Conservation (phyloP, 2,113 vertebrate genomes). For the Ranitomeya imitator region DNA sequence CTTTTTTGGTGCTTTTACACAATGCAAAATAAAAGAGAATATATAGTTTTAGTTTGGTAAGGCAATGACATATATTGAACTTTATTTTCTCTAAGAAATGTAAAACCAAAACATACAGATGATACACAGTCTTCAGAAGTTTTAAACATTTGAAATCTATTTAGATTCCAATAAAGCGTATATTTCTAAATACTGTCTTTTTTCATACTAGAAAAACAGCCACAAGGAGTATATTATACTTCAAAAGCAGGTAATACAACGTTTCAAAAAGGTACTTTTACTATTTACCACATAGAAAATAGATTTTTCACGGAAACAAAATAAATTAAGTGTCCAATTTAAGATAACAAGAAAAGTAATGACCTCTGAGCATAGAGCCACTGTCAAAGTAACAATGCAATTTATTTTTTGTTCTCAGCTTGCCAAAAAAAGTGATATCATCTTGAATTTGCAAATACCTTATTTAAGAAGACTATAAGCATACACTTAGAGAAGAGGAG, state of each 20-base stretch:
- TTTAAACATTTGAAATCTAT: neutral
- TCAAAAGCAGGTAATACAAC: neutral
- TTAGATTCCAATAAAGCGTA: neutral
- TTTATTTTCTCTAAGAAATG: too few species aligned
- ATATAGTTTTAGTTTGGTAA: too few species aligned
- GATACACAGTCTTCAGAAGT: neutral
- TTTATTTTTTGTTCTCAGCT: neutral
- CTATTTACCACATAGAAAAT: neutral
- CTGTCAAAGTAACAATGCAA: neutral
- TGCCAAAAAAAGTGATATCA: neutral
- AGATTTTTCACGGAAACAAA: neutral
- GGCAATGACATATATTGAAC: too few species aligned
- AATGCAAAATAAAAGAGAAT: too few species aligned
- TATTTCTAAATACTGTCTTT: neutral
- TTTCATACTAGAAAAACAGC: neutral
- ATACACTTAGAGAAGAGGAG: too few species aligned
- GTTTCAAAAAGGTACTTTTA: neutral
- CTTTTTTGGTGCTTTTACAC: too few species aligned
- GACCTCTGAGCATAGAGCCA: neutral
- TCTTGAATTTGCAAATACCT: neutral
- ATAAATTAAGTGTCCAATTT: neutral
- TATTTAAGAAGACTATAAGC: neutral
- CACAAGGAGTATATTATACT: neutral
- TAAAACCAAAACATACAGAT: too few species aligned
- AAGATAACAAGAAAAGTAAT: neutral